phyloP scores from a whole-genome alignment of 2,797 vertebrate genomes.

The Darevskia mixta region DNA sequence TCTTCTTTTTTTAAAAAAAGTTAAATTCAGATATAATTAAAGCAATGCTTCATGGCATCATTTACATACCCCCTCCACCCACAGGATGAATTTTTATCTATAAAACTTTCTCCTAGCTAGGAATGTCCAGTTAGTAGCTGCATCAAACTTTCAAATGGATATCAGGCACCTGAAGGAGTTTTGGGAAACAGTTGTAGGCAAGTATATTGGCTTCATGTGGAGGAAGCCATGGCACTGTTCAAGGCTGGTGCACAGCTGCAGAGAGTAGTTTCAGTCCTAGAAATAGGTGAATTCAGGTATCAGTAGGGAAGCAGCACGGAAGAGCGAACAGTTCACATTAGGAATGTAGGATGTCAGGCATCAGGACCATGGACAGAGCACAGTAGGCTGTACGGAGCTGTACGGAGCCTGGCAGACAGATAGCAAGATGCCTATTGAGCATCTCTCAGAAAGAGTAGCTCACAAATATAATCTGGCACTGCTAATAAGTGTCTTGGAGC shows the following conservation, averaged over 20 bases:
- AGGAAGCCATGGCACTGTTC: not conserved
- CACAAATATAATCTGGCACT: not conserved
- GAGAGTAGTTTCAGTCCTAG: not conserved
- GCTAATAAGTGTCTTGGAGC: not conserved
- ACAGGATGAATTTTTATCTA: not conserved
- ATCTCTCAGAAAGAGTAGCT: not conserved
- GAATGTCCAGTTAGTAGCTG: not conserved
- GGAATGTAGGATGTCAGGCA: not conserved
- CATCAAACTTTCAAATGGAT: not conserved
- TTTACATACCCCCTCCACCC: too few relatives aligned
- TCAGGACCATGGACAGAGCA: constrained; percentile 23
- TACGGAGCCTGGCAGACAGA: not conserved
- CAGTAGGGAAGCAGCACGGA: not conserved
- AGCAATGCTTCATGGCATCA: not conserved
- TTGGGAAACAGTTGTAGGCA: not conserved
- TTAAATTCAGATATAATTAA: not conserved
- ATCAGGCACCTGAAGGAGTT: not conserved
- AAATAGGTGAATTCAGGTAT: not conserved
- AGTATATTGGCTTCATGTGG: not conserved
- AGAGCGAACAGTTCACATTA: not conserved
- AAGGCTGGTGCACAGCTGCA: not conserved
- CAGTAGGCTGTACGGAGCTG: not conserved
- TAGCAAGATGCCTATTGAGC: not conserved
- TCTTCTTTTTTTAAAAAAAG: not conserved
- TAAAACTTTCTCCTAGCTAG: not conserved